Base-by-base conservation (phyloP, 2,888 invertebrate species). In the Idaea aversata region DNA sequence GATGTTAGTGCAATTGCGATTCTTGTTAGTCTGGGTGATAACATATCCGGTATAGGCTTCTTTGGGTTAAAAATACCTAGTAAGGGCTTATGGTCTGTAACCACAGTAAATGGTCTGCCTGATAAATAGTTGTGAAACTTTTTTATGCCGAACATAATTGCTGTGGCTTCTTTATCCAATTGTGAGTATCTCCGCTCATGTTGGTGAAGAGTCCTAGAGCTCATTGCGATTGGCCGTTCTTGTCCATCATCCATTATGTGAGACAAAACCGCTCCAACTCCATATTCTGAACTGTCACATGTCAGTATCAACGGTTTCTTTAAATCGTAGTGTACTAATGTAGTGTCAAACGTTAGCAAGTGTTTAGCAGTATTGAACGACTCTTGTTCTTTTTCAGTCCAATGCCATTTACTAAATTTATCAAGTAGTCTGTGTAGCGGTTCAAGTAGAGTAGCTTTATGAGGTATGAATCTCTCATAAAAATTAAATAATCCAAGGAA, bases 141-240 rank as follows among this genome's bases (percentile, higher is more conserved):
- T 7, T 59, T 65, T 13, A 75, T 7, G 0, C 73, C 75, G 67
- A 72, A 75, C 61, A 73, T 67, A 6, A 74, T 73, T 3, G 73
- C 73, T 5, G 65, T 7, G 15, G 75, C 73, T 13, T 73, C 75
- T 59, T 72, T 75, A 61, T 77, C 71, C 6, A 75, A 67, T 62
- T 74, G 70, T 5, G 65, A 67, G 63, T 75, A 75, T 5, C 65
- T 58, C n/a, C 73, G 63, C 58, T 76, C 74, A 60, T 72, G 72
- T 0, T 57, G 36, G 15, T 71, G 69, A 15, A 74, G 57, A 7
- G 71, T 73, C 34, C 75, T 64, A 6, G 73, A 75, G 5, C 61
- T 66, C 71, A 75, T 70, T 7, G 66, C 65, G 0, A 73, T 58
- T 1, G 73, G 74, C 57, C 66, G 65, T 35, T 75, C 74, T 10